phyloP scores from a whole-genome alignment of 2,888 invertebrate species.

The Archaeoteleia sp. region DNA sequence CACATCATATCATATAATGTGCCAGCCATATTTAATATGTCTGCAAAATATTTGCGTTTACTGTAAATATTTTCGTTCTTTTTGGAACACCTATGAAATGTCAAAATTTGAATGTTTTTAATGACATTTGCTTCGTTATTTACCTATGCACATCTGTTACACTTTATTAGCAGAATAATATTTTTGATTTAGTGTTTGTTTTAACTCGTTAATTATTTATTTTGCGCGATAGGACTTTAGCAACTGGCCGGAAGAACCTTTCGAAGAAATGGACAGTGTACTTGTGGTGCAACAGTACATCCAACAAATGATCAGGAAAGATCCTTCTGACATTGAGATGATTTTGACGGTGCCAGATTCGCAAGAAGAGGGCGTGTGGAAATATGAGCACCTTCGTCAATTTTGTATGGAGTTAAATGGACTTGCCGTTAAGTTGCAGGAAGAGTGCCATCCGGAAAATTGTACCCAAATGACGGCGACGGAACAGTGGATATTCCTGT shows the following conservation, averaged over 20 bases:
- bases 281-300: slow-evolving; percentile 99
- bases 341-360: slow-evolving; percentile 97
- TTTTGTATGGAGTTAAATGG: slow-evolving; percentile 99
- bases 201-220: too few relatives aligned
- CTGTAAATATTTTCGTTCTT: too few relatives aligned
- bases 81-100: too few relatives aligned
- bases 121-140: too few relatives aligned
- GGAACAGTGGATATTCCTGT: slow-evolving; percentile 99
- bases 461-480: slow-evolving; percentile 99
- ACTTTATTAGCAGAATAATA: too few relatives aligned
- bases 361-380: slow-evolving; percentile 99
- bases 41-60: too few relatives aligned
- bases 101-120: too few relatives aligned
- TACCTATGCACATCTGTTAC: too few relatives aligned
- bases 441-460: slow-evolving; percentile 96
- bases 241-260: slow-evolving; percentile 97
- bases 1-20: too few relatives aligned
- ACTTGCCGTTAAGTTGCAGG: slow-evolving; percentile 96
- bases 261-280: slow-evolving; percentile 99
- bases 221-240: slow-evolving; percentile 97
- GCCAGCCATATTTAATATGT: too few relatives aligned
- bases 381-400: slow-evolving; percentile 98
- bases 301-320: slow-evolving; percentile 95
- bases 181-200: too few relatives aligned
- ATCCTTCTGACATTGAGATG: slow-evolving; percentile 94